phyloP scores from a whole-genome alignment of 2,888 invertebrate genomes.

The Trissoscelio sp. region DNA sequence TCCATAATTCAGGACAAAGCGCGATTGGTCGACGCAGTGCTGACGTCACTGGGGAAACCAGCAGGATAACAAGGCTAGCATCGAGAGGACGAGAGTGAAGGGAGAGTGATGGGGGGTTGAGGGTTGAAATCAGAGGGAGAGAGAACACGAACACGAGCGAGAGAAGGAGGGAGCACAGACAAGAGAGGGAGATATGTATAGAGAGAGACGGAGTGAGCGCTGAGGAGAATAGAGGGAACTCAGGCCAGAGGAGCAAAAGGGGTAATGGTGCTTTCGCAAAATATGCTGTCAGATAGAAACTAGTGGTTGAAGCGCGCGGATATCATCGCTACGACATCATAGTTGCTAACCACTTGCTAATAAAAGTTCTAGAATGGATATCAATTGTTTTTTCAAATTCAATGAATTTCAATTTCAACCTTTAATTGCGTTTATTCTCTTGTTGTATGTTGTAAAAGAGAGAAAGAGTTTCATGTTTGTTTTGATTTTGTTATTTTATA shows the following conservation, averaged over 20 bases:
- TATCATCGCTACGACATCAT: slow-evolving; percentile 59
- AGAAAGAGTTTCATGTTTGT: too few species aligned
- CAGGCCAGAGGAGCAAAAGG: slow-evolving; percentile 66
- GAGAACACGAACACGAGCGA: slow-evolving; percentile 35
- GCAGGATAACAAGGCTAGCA: slow-evolving; percentile 75
- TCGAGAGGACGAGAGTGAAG: slow-evolving; percentile 66
- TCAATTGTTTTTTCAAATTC: slow-evolving; percentile 16
- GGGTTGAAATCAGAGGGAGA: slow-evolving; percentile 53
- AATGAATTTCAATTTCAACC: too few species aligned
- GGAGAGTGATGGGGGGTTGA: slow-evolving; percentile 49
- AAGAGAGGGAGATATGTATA: slow-evolving; percentile 8
- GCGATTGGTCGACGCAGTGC: slow-evolving; percentile 78
- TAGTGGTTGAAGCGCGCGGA: slow-evolving; percentile 75
- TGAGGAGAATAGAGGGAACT: slow-evolving; percentile 62
- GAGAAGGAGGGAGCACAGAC: slow-evolving; percentile 9
- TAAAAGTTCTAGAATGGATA: slow-evolving; percentile 25
- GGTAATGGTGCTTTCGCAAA: slow-evolving; percentile 75
- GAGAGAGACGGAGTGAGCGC: slow-evolving; percentile 29
- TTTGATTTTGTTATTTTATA: too few species aligned
- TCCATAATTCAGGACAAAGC: slow-evolving; percentile 79
- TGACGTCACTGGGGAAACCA: slow-evolving; percentile 79
- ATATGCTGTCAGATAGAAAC: slow-evolving; percentile 79
- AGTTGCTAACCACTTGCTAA: slow-evolving; percentile 43
- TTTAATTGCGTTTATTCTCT: too few species aligned
- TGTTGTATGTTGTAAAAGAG: too few species aligned